Evolutionary conservation across 2,797 vertebrate genomes (phyloP).

Genomic region (Prionace glauca): DNA sequence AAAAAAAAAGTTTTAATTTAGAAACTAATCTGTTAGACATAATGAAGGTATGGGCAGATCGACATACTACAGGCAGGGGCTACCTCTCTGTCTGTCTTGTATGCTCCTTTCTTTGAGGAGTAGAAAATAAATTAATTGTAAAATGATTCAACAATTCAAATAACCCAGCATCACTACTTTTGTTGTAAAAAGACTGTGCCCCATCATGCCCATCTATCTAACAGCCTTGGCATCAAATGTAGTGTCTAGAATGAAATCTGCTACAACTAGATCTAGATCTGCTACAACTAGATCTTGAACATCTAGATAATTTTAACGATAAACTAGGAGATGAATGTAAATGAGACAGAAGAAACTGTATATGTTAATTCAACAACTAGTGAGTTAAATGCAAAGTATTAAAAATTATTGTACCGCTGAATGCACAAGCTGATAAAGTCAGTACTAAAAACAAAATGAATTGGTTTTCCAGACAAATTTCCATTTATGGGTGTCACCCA

Average conservation of each 20-base stretch:
- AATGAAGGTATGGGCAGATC: neutral
- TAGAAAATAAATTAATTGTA: slow-evolving; percentile 13
- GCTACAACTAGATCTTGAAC: neutral
- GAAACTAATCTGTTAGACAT: neutral
- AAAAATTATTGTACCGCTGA: neutral
- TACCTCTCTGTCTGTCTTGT: neutral
- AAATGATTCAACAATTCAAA: neutral
- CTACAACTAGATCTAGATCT: neutral
- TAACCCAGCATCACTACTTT: neutral
- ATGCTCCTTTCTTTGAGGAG: neutral
- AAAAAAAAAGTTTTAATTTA: neutral
- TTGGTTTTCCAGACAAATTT: neutral
- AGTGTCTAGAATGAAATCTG: neutral
- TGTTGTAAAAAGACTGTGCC: neutral
- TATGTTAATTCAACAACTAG: neutral
- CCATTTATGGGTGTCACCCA: neutral
- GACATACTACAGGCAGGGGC: neutral
- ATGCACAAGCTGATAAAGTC: neutral
- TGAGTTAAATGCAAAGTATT: neutral
- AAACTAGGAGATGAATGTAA: neutral
- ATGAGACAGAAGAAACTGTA: neutral
- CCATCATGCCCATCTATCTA: neutral
- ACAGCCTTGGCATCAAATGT: neutral
- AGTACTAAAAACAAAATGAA: neutral
- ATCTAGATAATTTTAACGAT: neutral